Percentiles rank a stretch among this genome's conserved stretches.
Conservation (phyloP, 2,113 vertebrate genomes). For the Pelvicachromis taeniatus region DNA sequence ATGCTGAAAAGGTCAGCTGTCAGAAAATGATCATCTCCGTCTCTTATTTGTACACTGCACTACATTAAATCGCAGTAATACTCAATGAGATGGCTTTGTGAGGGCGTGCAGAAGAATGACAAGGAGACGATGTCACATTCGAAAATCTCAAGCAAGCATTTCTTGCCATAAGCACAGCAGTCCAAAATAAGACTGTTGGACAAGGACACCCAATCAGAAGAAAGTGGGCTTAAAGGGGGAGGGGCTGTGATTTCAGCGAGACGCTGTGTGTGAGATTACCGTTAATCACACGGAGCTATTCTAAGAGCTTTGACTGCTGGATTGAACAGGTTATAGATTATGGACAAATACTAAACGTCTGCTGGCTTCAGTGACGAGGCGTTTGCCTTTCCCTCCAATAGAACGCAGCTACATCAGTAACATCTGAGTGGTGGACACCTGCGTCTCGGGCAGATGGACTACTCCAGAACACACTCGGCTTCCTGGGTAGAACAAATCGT, state of each 20-base stretch:
- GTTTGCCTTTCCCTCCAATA: not conserved
- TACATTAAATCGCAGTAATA: not conserved
- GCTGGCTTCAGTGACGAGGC: not conserved
- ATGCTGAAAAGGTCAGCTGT: not conserved
- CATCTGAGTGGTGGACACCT: not conserved
- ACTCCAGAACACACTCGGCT: not conserved
- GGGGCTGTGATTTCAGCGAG: not conserved
- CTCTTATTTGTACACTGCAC: not conserved
- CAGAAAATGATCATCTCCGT: not conserved
- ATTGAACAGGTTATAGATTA: not conserved
- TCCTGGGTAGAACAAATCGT: not conserved
- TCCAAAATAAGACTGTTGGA: not conserved
- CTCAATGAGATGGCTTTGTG: not conserved
- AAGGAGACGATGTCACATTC: not conserved
- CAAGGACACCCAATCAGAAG: not conserved
- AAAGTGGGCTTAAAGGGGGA: not conserved
- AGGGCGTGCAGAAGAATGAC: not conserved
- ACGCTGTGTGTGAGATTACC: not conserved
- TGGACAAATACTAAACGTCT: not conserved
- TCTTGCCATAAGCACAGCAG: not conserved
- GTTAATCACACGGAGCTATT: not conserved
- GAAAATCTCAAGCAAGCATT: not conserved
- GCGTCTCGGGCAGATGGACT: not conserved
- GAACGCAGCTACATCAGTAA: not conserved
- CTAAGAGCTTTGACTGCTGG: not conserved